Evolutionary conservation across 2,888 invertebrate genomes (phyloP).

Genomic region (Dorcus parallelipipedus): DNA sequence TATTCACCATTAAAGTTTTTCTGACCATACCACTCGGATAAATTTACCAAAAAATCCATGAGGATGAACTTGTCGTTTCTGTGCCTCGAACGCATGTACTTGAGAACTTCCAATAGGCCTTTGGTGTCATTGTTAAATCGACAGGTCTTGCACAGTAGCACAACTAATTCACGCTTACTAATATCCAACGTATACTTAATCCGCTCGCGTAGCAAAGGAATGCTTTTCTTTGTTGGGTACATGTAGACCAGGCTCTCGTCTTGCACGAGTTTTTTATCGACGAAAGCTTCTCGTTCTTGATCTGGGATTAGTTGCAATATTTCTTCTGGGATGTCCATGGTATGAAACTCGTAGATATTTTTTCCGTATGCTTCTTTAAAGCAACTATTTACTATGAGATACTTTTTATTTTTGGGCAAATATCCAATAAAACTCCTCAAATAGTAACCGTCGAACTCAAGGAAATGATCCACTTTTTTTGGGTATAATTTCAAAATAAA

Average conservation of each 20-base stretch:
- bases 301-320: conserved; percentile 2
- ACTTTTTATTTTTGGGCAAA: neutral
- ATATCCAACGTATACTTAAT: conserved; percentile 4
- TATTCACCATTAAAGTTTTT: neutral
- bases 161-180: neutral
- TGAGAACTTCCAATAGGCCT: neutral
- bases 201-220: conserved; percentile 4
- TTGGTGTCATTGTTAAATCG: neutral
- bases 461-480: conserved; percentile 1
- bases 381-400: neutral
- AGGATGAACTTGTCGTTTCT: conserved; percentile 6
- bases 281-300: conserved; percentile 1
- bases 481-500: conserved; percentile 9
- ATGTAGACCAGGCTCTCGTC: conserved; percentile 3
- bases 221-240: conserved; percentile 1
- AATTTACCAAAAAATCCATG: neutral
- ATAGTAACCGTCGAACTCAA: neutral
- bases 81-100: neutral
- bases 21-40: neutral
- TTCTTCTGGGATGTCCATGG: neutral
- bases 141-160: conserved; percentile 1
- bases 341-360: neutral
- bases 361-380: conserved; percentile 7
- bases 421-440: neutral
- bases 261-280: conserved; percentile 1